Percentiles rank a stretch among this genome's conserved stretches.
These are phyloP conservation scores for Epistrophella euchroma DNA, from an alignment of 2,888 invertebrate genomes.

Conservation along the genomic window DNA sequence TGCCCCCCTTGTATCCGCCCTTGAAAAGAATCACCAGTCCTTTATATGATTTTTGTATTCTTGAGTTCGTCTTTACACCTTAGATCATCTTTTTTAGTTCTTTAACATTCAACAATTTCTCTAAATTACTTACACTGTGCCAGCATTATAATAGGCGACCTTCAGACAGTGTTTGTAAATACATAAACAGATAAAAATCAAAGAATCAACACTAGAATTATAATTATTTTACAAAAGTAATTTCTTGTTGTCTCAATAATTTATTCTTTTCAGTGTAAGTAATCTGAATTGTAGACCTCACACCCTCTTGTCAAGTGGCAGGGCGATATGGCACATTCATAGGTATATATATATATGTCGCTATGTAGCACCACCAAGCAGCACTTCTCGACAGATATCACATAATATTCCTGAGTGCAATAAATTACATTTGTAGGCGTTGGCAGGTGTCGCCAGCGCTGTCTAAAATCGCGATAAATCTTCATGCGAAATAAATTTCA, in stretches of 20 bases:
- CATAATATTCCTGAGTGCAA: conserved; percentile 79
- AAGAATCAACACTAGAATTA: background rate
- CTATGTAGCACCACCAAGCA: conserved; percentile 60
- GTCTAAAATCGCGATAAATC: conserved; percentile 84
- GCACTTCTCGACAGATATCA: conserved; percentile 77
- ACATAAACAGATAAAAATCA: background rate
- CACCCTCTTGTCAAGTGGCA: conserved; percentile 62
- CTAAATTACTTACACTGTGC: no score
- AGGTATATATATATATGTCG: background rate
- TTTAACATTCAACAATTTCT: no score
- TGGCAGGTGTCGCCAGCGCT: conserved; percentile 85
- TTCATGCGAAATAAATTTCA: conserved; percentile 84
- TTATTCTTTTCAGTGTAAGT: conserved; percentile 42
- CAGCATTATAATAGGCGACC: no score
- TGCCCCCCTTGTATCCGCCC: no score
- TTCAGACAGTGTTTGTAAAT: no score
- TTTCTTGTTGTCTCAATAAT: background rate
- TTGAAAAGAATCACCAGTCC: no score
- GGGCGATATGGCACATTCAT: conserved; percentile 61
- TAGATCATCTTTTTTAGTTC: no score
- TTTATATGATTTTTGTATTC: no score
- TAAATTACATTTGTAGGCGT: conserved; percentile 85
- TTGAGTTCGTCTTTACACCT: no score
- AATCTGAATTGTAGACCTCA: conserved; percentile 55
- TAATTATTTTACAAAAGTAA: conserved; percentile 4